Base-by-base conservation (phyloP, 2,888 invertebrate genomes). In the Eupithecia dodoneata region DNA sequence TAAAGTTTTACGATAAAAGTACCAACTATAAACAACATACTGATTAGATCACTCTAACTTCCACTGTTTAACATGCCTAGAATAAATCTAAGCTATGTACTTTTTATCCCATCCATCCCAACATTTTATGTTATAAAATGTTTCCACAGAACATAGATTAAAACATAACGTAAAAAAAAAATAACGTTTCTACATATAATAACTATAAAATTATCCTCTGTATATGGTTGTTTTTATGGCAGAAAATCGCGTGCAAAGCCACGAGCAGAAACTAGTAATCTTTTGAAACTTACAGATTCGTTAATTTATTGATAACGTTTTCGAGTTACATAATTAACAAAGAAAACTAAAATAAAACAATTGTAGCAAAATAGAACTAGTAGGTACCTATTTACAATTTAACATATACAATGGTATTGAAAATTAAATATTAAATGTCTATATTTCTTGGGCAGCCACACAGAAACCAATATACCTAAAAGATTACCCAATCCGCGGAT, bases 401-500 rank as follows among this genome's bases (percentile, higher is more conserved):
- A 9, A 7, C 7, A 9, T 10, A 2, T 7, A 55, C 15, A 55
- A n/a, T n/a, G n/a, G 15, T 55, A 9, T 9, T 47, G 55, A 55
- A 55, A n/a, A 55, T n/a, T 55, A n/a, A 55, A 55, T 55, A 7
- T 2, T n/a, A 63, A 59, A 2, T 59, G 12, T 30, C 10, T 15
- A 42, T 66, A 42, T 15, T 15, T 42, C 65, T 42, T 5, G 65
- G 12, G 41, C 13, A 65, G 41, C 13, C 41, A 42, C n/a, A n/a
- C 12, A 47, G 49, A 70, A 49, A 47, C 70, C 70, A 18, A 69
- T 18, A 49, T 41, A 42, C 9, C 42, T 41, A 71, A 75, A 59
- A 45, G 67, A 75, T 75, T 75, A 65, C 65, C 30, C 41, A 42
- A 73, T 52, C 41, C 66, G 18, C 18, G 18, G 49, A 10, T 70